Base-by-base conservation (phyloP, 2,113 vertebrate genomes). In the Caretta caretta region DNA sequence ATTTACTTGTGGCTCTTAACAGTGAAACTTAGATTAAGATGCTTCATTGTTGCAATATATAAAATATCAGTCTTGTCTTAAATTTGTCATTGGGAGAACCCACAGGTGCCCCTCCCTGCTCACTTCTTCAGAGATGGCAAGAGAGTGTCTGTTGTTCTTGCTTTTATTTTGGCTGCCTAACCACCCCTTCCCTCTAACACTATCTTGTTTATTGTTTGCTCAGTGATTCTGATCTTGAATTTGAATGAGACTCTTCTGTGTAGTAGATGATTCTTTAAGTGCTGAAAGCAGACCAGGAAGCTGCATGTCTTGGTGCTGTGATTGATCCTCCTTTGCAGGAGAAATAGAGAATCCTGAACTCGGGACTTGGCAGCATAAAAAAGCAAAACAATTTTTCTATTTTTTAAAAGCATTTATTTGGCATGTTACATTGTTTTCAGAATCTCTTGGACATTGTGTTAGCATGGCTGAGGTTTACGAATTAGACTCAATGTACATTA, bases 401-500 rank as follows among this genome's bases (percentile, higher is more conserved):
- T 8, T 51, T 65, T 29, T 49, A 5, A 48, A 78, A 49, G 46
- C 42, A 49, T 22, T 53, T 42, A 57, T 81, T 53, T 38, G 22
- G 11, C 10, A 56, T 24, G 51, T n/a, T n/a, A 13, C 20, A 22
- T 56, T 22, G 16, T 5, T 48, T 46, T 29, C 11, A 75, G 25
- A 38, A 54, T 29, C 14, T 86, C 56, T 29, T 22, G 7, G 1
- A 27, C 22, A 78, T 50, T 46, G 29, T 50, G 5, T 19, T 79
- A 1, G 1, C n/a, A 89, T 11, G 25, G 38, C 25, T 57, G 53
- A 69, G 38, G 4, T 10, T n/a, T 31, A 16, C 3, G 0, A 3
- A 2, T 4, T 22, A 13, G 46, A 6, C 1, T 42, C 51, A 13
- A 7, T 2, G 0, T 3, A 0, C 0, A 0, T 8, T 10, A 48